These are phyloP conservation scores for Lepilemur septentrionalis DNA, from an alignment of 2,797 vertebrate species.

Conservation along the genomic window DNA sequence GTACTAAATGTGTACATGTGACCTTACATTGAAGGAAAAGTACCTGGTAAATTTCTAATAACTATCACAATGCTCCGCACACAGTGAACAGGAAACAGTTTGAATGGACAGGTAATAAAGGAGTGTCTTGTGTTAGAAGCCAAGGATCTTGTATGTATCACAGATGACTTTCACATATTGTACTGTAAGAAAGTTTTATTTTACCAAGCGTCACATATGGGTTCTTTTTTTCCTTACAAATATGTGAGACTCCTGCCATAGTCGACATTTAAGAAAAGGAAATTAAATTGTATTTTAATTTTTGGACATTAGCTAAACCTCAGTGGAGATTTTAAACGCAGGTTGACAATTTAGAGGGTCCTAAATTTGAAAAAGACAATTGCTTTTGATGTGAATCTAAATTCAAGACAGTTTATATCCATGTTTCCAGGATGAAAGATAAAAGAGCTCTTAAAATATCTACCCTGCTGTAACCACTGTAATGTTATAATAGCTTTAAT, in stretches of 20 bases:
- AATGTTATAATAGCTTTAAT: slow-evolving; percentile 56
- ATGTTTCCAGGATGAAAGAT: slow-evolving; percentile 45
- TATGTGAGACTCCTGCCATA: not conserved
- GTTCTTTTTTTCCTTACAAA: not conserved
- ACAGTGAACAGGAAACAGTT: slow-evolving; percentile 23
- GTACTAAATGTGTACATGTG: not conserved
- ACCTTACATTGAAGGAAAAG: not conserved
- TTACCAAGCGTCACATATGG: not conserved
- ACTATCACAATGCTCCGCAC: not conserved
- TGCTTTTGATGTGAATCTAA: slow-evolving; percentile 49
- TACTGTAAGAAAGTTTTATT: slow-evolving; percentile 33
- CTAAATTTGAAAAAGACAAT: slow-evolving; percentile 12
- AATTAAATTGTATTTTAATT: slow-evolving; percentile 4
- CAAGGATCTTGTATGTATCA: not conserved
- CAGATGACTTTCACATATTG: not conserved
- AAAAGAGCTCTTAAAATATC: slow-evolving; percentile 50
- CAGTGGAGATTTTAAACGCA: slow-evolving; percentile 46
- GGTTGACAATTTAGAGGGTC: slow-evolving; percentile 2
- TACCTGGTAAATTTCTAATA: not conserved
- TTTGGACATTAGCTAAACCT: slow-evolving; percentile 25
- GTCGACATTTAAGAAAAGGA: slow-evolving; percentile 1
- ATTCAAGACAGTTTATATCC: slow-evolving; percentile 28
- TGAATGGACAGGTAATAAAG: slow-evolving; percentile 32
- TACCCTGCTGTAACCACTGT: not conserved
- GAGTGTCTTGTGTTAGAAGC: slow-evolving; percentile 26